Evolutionary conservation across 1,140 invertebrate genomes (phyloP), one percentile per base, ranked within the genome.

Genomic region (Bombus polaris): DNA sequence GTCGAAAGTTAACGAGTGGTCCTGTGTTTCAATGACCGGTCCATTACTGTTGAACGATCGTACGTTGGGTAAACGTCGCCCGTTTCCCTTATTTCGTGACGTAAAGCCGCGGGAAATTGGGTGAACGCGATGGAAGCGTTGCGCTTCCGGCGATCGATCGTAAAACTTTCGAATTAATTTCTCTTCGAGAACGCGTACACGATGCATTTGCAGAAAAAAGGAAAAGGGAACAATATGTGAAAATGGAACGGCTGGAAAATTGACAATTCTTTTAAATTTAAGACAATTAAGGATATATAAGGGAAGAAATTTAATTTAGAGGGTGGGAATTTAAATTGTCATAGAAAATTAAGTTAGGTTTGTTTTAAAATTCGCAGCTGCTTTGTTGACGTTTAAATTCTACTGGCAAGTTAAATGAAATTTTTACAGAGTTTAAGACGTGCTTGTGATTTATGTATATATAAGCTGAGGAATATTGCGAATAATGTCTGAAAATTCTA

Each of bases 1-100:
- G 42, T 80, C 65, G 78, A 80, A 80, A 80, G 78, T 68, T 80
- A 70, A 80, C 78, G 65, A 80, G 78, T 80, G 65, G 65, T 18
- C 25, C 42, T n/a, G 42, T 35, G 32, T 39, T 32, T 68, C 25
- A 32, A 8, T 47, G 77, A 42, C 65, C 25, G 57, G 75, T 70
- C 78, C 78, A 70, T 80, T 80, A 80, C 32, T 42, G 42, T 37
- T 39, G 10, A 37, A 66, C 59, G 77, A n/a, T 47, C 62, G 62
- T 79, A 37, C 77, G 77, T 79, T 47, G 44, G 22, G 32, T 53
- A 68, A 53, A 70, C 57, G n/a, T 35, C n/a, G 37, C 32, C 44
- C 37, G 65, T 80, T 70, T 80, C 78, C 65, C 65, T 68, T 70
- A 70, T 80, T 80, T 70, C 78, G 65, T 35, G 77, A 79, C 42